Base-by-base conservation (phyloP, 1,140 invertebrate genomes). In the Drosophila orena region DNA sequence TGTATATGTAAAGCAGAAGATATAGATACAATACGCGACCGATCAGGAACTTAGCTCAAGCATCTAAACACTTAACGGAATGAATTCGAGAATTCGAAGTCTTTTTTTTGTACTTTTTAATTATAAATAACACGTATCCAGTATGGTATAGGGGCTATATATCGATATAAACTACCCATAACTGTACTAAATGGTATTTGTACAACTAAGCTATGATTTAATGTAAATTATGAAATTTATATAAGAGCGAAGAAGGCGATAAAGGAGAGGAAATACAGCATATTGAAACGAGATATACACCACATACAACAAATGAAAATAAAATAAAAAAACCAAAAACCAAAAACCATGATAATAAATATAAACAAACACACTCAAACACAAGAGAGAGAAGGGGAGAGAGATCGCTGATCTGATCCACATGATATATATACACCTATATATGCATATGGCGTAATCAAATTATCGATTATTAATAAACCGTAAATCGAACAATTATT, bases 381-480 rank as follows among this genome's bases (percentile, higher is more conserved):
- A 49, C 12, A 68, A 20, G n/a, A 52, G 22, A 54, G 30, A 30
- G 17, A 52, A 37, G 53, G 35, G 47, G 20, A 62, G 38, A 44
- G 27, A 47, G 57, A 65, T 79, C 73, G 77, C 81, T 89, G 79
- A 86, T 89, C 61, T 86, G 79, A 86, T 89, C 58, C 77, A 88
- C 81, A 57, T 83, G 66, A 88, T 86, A 83, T 86, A 78, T 77
- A 73, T 61, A 84, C 79, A 73, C 35, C 70, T 50, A 74, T 64
- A 73, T 86, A 81, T 85, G 71, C 77, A 88, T 88, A 89, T 84
- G 79, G 76, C 77, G 77, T 89, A 88, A 89, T 79, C 75, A 79
- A 80, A 88, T 88, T 79, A 88, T 89, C 84, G 79, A 88, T 89
- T 88, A 88, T 88, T 78, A 85, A 86, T 81, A 86, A 86, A 83